A percentile compares a stretch with the other conserved stretches of the same genome.
phyloP scores from a whole-genome alignment of 2,113 vertebrate species.

The Noturus placidus region DNA sequence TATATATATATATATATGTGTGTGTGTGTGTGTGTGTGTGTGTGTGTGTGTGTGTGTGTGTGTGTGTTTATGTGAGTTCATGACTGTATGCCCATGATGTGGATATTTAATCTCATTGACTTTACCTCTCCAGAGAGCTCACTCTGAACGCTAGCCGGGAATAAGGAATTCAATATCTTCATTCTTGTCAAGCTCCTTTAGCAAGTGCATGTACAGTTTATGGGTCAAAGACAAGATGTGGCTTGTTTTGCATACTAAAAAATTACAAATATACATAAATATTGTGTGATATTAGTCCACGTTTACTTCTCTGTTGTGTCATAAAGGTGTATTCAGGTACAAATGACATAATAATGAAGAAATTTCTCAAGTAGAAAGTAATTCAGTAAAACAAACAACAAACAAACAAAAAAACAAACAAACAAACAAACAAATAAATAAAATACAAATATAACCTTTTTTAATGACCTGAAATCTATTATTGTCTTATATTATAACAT shows the following conservation, averaged over 20 bases:
- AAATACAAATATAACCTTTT: not conserved
- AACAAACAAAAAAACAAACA: not conserved
- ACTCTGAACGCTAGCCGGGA: not conserved
- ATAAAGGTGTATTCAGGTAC: not conserved
- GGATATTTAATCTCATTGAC: constrained; percentile 36
- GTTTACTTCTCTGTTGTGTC: not conserved
- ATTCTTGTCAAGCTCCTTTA: not conserved
- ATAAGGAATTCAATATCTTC: not conserved
- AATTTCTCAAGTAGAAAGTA: not conserved
- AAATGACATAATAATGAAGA: not conserved
- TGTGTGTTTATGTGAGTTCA: not conserved
- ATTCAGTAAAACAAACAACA: not conserved
- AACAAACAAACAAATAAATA: not conserved
- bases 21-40: constrained; percentile 3
- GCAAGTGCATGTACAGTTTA: not conserved
- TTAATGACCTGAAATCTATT: not conserved
- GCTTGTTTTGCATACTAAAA: not conserved
- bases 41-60: not conserved
- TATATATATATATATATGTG: not conserved
- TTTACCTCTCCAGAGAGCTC: constrained; percentile 33
- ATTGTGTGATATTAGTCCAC: not conserved
- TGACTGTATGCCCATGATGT: not conserved
- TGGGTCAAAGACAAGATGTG: not conserved
- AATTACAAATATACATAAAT: not conserved
- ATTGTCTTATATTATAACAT: not conserved